Evolutionary conservation across 1,140 invertebrate species (phyloP).

Genomic region (Drosophila persimilis): DNA sequence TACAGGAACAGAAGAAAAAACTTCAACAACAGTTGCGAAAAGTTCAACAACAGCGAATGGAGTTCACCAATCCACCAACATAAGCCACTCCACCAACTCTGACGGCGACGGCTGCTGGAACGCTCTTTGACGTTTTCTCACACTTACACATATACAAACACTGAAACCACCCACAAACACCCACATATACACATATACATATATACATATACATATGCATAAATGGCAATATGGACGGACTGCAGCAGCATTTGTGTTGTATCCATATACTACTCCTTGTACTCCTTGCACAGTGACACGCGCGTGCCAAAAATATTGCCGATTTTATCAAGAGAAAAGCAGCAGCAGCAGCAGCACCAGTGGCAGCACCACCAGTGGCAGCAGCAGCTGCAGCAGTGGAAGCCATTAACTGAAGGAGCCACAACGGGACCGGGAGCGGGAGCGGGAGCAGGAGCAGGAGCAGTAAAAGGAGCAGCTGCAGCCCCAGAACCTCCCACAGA

Average conservation of each 20-base stretch:
- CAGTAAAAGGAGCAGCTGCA: slow-evolving; percentile 16
- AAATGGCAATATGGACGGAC: slow-evolving; percentile 73
- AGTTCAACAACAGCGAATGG: slow-evolving; percentile 26
- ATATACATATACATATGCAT: slow-evolving; percentile 62
- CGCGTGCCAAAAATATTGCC: slow-evolving; percentile 73
- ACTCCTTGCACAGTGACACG: slow-evolving; percentile 55
- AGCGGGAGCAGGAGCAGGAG: slow-evolving; percentile 3
- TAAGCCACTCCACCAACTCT: slow-evolving; percentile 26
- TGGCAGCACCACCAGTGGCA: slow-evolving; percentile 24
- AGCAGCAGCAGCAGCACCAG: slow-evolving; percentile 31
- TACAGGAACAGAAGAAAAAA: background rate
- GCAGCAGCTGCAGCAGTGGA: slow-evolving; percentile 15
- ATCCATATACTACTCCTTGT: slow-evolving; percentile 14
- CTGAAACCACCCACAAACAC: background rate
- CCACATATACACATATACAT: background rate
- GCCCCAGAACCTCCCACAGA: slow-evolving; percentile 3
- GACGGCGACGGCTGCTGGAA: slow-evolving; percentile 10
- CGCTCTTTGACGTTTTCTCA: slow-evolving; percentile 30
- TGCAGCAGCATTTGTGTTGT: slow-evolving; percentile 58
- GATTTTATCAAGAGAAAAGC: slow-evolving; percentile 68
- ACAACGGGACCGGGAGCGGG: slow-evolving; percentile 5
- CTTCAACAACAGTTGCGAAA: slow-evolving; percentile 15
- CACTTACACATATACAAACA: slow-evolving; percentile 18
- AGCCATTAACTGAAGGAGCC: slow-evolving; percentile 44
- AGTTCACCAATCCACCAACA: slow-evolving; percentile 32